phyloP scores from a whole-genome alignment of 2,888 invertebrate genomes.

The Xanthia togata region DNA sequence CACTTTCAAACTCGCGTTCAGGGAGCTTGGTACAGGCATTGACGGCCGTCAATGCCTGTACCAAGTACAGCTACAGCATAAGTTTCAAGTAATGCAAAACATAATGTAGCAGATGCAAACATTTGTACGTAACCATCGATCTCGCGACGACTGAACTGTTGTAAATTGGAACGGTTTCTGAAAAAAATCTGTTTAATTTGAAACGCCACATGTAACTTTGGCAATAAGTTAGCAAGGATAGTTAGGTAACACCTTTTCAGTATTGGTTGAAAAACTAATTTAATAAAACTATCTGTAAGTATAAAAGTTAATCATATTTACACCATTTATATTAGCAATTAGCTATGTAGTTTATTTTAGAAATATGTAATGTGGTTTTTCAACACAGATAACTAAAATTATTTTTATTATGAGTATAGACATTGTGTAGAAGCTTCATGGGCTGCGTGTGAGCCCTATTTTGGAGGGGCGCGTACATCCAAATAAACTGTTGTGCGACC shows the following conservation, averaged over 20 bases:
- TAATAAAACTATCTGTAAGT: slow-evolving; percentile 82
- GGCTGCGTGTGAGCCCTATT: slow-evolving; percentile 33
- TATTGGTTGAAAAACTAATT: slow-evolving; percentile 87
- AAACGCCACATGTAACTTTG: slow-evolving; percentile 81
- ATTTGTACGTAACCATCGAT: slow-evolving; percentile 75
- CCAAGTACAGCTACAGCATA: slow-evolving; percentile 45
- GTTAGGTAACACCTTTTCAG: slow-evolving; percentile 86
- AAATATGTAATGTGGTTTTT: slow-evolving; percentile 69
- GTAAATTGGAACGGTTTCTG: slow-evolving; percentile 68
- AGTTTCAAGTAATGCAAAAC: slow-evolving; percentile 63
- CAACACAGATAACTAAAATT: slow-evolving; percentile 62
- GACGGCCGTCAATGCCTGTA: slow-evolving; percentile 70
- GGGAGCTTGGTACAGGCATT: slow-evolving; percentile 90
- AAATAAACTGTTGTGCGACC: slow-evolving; percentile 32
- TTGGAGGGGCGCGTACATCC: slow-evolving; percentile 22
- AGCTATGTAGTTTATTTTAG: slow-evolving; percentile 86
- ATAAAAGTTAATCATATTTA: slow-evolving; percentile 85
- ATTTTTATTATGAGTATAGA: slow-evolving; percentile 65
- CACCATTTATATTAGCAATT: slow-evolving; percentile 84
- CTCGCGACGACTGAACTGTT: slow-evolving; percentile 75
- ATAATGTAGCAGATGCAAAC: slow-evolving; percentile 62
- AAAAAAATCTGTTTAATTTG: slow-evolving; percentile 67
- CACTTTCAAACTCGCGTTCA: slow-evolving; percentile 92
- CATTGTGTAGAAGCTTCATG: slow-evolving; percentile 59
- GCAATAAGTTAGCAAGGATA: slow-evolving; percentile 87